phyloP scores from a whole-genome alignment of 1,140 invertebrate genomes.

The Gonatopus flavifemur region DNA sequence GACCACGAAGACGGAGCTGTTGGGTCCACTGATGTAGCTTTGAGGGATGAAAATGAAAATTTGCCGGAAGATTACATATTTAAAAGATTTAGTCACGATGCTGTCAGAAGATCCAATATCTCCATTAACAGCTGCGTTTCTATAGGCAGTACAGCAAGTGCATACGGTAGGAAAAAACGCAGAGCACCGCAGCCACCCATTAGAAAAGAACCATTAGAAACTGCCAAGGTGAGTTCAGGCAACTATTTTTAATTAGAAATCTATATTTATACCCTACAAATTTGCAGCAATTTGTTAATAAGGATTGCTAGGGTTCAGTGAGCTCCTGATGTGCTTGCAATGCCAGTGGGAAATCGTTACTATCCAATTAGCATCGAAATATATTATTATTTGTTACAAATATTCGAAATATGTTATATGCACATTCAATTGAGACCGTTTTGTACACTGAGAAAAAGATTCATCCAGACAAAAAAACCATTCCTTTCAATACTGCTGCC shows the following conservation, averaged over 20 bases:
- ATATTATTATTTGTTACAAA: no score
- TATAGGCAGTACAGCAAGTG: conserved; percentile 42
- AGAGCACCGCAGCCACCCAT: conserved; percentile 47
- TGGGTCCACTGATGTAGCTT: conserved; percentile 17
- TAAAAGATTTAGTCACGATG: conserved; percentile 46
- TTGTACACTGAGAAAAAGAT: no score
- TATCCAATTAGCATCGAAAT: no score
- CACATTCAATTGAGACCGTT: no score
- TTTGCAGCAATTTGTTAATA: no score
- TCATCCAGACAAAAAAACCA: no score
- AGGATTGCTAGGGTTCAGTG: no score
- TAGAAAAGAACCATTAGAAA: conserved; percentile 30
- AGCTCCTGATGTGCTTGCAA: no score
- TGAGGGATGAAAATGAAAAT: conserved; percentile 49
- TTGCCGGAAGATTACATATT: conserved; percentile 46
- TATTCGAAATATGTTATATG: no score
- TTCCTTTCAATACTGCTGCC: no score
- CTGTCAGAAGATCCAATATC: conserved; percentile 49
- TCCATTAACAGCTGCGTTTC: conserved; percentile 53
- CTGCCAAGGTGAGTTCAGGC: conserved; percentile 24
- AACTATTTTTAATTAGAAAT: conserved; percentile 1
- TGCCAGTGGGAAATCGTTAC: no score
- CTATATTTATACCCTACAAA: no score
- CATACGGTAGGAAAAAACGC: conserved; percentile 47
- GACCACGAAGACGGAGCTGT: conserved; percentile 26